phyloP scores from a whole-genome alignment of 2,797 vertebrate species.

The Bucorvus abyssinicus region DNA sequence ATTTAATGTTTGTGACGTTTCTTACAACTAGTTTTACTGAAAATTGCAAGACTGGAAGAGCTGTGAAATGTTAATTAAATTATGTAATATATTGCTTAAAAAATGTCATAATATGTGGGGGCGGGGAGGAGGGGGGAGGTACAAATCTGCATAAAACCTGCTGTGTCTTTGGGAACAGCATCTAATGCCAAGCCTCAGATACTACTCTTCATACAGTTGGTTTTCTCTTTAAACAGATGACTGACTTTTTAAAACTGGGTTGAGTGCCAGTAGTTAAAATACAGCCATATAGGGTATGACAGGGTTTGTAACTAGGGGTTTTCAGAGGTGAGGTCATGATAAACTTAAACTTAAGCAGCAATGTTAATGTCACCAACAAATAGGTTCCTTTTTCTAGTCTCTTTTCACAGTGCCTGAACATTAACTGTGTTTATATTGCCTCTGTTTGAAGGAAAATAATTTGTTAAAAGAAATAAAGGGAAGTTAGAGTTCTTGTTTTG shows the following conservation, averaged over 20 bases:
- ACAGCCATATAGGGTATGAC: constrained; percentile 78
- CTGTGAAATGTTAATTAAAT: constrained; percentile 29
- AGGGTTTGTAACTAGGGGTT: constrained; percentile 46
- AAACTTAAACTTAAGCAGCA: constrained; percentile 38
- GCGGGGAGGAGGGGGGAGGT: not conserved
- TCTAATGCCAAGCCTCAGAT: constrained; percentile 1
- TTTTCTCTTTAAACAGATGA: constrained; percentile 71
- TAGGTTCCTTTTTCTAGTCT: constrained; percentile 38
- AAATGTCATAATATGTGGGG: not conserved
- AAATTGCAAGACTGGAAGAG: not conserved
- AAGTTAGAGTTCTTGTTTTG: not conserved
- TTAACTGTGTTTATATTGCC: not conserved
- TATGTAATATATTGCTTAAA: not conserved
- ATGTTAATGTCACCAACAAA: constrained; percentile 29
- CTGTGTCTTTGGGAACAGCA: not conserved
- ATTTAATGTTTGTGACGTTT: not conserved
- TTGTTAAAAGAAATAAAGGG: not conserved
- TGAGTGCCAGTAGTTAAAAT: constrained; percentile 65
- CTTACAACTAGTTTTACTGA: not conserved
- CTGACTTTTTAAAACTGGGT: constrained; percentile 70
- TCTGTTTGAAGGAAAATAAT: not conserved
- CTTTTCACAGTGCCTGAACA: not conserved
- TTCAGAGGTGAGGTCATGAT: constrained; percentile 72
- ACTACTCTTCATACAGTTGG: constrained; percentile 53
- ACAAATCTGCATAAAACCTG: not conserved